These are phyloP conservation scores for Adrianichthys oophorus DNA, from an alignment of 2,797 vertebrate genomes.

Conservation along the genomic window DNA sequence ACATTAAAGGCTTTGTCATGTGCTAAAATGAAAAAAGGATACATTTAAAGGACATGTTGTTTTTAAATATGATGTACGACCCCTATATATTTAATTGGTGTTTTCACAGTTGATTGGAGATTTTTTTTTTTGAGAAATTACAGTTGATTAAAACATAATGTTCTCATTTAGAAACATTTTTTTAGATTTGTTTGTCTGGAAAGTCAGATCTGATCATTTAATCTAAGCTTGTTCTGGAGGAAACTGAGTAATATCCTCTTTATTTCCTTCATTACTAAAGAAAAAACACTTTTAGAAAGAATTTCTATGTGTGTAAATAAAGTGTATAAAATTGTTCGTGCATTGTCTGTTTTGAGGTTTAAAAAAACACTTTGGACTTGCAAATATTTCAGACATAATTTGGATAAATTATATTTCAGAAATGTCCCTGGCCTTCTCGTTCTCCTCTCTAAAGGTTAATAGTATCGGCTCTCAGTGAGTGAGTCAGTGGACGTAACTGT, in stretches of 20 bases:
- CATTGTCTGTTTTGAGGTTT: conserved; percentile 49
- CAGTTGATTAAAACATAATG: neutral
- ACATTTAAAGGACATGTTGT: conserved; percentile 11
- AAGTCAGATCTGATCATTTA: conserved; percentile 32
- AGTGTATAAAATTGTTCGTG: conserved; percentile 36
- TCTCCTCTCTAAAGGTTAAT: conserved; percentile 65
- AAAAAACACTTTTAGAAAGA: conserved; percentile 48
- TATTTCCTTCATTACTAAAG: conserved; percentile 56
- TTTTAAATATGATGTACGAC: neutral
- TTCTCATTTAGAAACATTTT: conserved; percentile 10
- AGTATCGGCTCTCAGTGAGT: conserved; percentile 45
- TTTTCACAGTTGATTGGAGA: conserved; percentile 6
- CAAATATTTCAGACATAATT: conserved; percentile 68
- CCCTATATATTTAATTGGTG: conserved; percentile 5
- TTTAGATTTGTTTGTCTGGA: conserved; percentile 30
- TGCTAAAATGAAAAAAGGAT: conserved; percentile 6
- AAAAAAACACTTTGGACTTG: conserved; percentile 56
- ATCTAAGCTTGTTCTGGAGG: conserved; percentile 42
- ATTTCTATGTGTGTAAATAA: conserved; percentile 3
- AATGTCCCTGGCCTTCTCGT: conserved; percentile 42
- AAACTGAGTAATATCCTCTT: conserved; percentile 55
- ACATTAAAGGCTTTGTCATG: conserved; percentile 1
- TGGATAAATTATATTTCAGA: conserved; percentile 57
- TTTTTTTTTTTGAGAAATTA: neutral
- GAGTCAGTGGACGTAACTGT: conserved; percentile 40